Conservation (phyloP, 2,113 vertebrate genomes). For the Hystrix brachyura region DNA sequence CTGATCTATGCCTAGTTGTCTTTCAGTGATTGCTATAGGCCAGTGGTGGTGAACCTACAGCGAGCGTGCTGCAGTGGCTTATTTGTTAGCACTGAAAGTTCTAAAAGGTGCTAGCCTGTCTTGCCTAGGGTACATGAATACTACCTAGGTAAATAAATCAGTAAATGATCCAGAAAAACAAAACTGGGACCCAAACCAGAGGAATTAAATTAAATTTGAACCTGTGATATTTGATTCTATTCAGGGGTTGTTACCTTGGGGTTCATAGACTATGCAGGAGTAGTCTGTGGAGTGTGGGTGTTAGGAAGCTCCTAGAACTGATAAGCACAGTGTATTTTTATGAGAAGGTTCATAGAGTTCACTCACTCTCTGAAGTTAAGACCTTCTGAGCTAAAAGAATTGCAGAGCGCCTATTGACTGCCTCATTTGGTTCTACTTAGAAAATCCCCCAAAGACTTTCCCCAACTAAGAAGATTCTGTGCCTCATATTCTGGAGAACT, state of each 20-base stretch:
- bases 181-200: not conserved
- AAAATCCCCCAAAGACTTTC: not conserved
- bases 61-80: not conserved
- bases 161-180: not conserved
- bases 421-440: not conserved
- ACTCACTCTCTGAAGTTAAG: conserved; percentile 16
- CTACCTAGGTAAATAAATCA: not conserved
- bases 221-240: not conserved
- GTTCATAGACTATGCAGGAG: not conserved
- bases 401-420: not conserved
- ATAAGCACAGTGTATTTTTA: not conserved
- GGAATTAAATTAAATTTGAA: conserved; percentile 38
- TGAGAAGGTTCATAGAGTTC: not conserved
- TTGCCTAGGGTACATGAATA: not conserved
- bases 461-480: not conserved
- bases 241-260: not conserved
- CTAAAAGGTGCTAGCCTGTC: not conserved
- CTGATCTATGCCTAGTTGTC: not conserved
- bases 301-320: not conserved
- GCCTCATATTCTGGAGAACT: not conserved
- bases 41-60: not conserved
- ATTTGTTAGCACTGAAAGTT: not conserved
- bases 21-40: not conserved
- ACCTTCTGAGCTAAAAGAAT: not conserved
- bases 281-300: not conserved